These are phyloP conservation scores for Pleuronectes platessa DNA, from an alignment of 2,113 vertebrate genomes.

Conservation along the genomic window DNA sequence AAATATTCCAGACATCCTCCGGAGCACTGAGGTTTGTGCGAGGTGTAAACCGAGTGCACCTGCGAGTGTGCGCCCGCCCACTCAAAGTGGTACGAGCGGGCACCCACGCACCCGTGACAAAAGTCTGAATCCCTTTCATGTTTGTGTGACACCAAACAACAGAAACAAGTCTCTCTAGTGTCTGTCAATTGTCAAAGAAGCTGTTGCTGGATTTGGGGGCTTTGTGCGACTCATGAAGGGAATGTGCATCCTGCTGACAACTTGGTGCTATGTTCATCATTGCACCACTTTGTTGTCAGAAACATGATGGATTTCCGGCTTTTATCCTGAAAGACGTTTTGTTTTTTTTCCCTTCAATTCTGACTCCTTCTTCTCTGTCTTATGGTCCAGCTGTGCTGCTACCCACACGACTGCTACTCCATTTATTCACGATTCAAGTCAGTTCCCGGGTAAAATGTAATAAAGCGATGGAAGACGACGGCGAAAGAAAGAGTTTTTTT, in stretches of 20 bases:
- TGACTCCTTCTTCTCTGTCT: not conserved
- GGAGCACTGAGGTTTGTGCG: not conserved
- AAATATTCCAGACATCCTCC: constrained; percentile 17
- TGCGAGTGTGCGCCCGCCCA: constrained; percentile 5
- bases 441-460: not conserved
- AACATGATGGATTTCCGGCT: constrained; percentile 52
- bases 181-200: constrained; percentile 63
- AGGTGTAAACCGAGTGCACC: constrained; percentile 6
- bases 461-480: not conserved
- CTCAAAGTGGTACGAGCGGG: not conserved
- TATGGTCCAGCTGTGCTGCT: constrained; percentile 48
- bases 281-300: constrained; percentile 59
- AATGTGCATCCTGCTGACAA: constrained; percentile 52
- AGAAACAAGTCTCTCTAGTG: constrained; percentile 45
- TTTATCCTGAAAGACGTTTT: constrained; percentile 46
- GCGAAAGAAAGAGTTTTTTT: not conserved
- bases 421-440: constrained; percentile 15
- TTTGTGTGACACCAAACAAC: constrained; percentile 46
- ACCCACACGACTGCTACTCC: constrained; percentile 24
- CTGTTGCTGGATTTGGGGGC: constrained; percentile 40
- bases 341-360: not conserved
- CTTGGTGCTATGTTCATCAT: constrained; percentile 45
- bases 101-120: constrained; percentile 2
- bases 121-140: constrained; percentile 46
- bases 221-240: constrained; percentile 63